These are phyloP conservation scores for Chaetophractus vellerosus DNA, from an alignment of 2,797 vertebrate genomes.

Conservation along the genomic window DNA sequence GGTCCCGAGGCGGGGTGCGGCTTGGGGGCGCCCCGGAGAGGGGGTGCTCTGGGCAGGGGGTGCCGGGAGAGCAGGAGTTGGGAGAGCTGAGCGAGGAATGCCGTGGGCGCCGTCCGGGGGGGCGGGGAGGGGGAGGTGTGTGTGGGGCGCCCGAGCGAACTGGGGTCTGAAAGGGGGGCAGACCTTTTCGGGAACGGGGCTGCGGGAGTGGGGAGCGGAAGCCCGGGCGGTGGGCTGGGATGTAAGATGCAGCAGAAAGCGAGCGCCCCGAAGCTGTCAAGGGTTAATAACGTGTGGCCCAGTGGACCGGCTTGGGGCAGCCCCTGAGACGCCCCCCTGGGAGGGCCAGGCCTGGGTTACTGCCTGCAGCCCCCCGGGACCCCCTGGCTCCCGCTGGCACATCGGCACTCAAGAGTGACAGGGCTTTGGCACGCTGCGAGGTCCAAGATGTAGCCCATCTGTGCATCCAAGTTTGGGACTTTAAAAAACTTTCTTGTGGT, in stretches of 20 bases:
- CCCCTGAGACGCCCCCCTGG: background rate
- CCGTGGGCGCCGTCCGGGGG: background rate
- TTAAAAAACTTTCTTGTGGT: constrained; percentile 81
- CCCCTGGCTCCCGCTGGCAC: constrained; percentile 45
- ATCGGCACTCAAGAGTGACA: constrained; percentile 35
- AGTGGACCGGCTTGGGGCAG: background rate
- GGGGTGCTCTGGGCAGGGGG: background rate
- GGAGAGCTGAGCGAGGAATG: background rate
- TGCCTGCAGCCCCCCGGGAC: background rate
- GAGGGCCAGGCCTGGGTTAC: background rate
- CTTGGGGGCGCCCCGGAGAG: background rate
- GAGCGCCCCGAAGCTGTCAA: background rate
- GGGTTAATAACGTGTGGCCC: background rate
- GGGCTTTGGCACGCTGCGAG: constrained; percentile 65
- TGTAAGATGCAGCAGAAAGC: background rate
- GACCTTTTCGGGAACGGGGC: background rate
- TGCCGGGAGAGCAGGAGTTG: background rate
- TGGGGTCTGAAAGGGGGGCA: background rate
- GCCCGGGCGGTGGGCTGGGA: background rate
- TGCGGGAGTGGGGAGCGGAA: background rate
- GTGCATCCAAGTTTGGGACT: constrained; percentile 71
- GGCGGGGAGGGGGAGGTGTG: constrained; percentile 26
- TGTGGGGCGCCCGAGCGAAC: background rate
- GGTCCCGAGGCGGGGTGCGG: background rate
- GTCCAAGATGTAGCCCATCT: constrained; percentile 75